These are phyloP conservation scores for Esperia sulphurella DNA, from an alignment of 2,888 invertebrate genomes.

Conservation along the genomic window DNA sequence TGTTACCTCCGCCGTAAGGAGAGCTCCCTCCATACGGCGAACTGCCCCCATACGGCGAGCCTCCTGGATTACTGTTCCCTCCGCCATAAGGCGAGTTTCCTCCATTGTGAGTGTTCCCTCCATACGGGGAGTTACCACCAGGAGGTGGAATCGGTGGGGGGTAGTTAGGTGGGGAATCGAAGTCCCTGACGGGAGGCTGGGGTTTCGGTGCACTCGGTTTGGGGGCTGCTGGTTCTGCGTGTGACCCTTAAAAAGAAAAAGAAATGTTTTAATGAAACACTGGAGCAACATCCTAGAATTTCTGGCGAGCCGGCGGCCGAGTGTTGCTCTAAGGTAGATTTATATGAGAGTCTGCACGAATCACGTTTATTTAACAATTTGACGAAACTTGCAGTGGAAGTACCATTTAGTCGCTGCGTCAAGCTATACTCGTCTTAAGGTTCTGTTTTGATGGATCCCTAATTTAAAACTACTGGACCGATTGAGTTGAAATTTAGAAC, in stretches of 20 bases:
- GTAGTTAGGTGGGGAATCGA: constrained; percentile 59
- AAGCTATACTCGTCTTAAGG: too few relatives aligned
- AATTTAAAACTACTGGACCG: too few relatives aligned
- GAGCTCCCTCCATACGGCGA: constrained; percentile 21
- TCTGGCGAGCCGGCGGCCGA: too few relatives aligned
- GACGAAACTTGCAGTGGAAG: too few relatives aligned
- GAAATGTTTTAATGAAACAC: too few relatives aligned
- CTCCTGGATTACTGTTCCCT: constrained; percentile 14
- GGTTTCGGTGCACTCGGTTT: constrained; percentile 45
- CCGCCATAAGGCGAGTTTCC: constrained; percentile 33
- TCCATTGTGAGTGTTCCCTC: constrained; percentile 23
- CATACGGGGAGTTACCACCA: constrained; percentile 31
- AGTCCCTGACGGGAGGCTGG: constrained; percentile 43
- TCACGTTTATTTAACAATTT: too few relatives aligned
- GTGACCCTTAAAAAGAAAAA: constrained; percentile 42
- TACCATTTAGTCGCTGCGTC: too few relatives aligned
- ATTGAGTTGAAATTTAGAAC: too few relatives aligned
- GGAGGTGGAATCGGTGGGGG: constrained; percentile 59
- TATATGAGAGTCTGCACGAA: too few relatives aligned
- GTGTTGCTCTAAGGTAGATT: too few relatives aligned
- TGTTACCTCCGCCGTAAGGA: constrained; percentile 26
- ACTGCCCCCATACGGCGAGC: constrained; percentile 22
- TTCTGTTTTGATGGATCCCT: too few relatives aligned
- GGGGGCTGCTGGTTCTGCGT: constrained; percentile 52
- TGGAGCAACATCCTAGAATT: too few relatives aligned